Conservation (phyloP, 2,113 vertebrate genomes). For the Spheniscus mendiculus region DNA sequence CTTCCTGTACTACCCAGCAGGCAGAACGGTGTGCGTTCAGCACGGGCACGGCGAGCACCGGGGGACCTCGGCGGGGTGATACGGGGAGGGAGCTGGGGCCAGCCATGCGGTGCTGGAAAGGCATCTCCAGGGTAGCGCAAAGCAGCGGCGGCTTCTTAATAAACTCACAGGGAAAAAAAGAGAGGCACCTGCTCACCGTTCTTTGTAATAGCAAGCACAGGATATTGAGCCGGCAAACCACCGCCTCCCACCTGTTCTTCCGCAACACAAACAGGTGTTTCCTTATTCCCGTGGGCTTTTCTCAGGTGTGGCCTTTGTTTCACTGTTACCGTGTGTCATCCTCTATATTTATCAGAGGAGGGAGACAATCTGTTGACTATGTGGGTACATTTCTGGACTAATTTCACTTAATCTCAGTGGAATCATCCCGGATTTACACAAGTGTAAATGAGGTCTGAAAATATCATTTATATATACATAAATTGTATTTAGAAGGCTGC, state of each 20-base stretch:
- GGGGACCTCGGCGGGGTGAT: not conserved
- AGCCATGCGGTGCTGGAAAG: not conserved
- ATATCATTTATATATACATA: not conserved
- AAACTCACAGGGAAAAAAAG: not conserved
- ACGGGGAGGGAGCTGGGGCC: not conserved
- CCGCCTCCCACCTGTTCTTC: slow-evolving; percentile 56
- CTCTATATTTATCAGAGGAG: not conserved
- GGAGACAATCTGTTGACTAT: not conserved
- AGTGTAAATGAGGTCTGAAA: not conserved
- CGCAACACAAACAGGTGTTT: slow-evolving; percentile 12
- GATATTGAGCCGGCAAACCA: slow-evolving; percentile 31
- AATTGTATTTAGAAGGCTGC: not conserved
- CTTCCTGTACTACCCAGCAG: not conserved
- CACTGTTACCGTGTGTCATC: not conserved
- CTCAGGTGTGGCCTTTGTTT: slow-evolving; percentile 43
- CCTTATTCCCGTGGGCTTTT: slow-evolving; percentile 5
- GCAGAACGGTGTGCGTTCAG: not conserved
- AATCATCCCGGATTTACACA: not conserved
- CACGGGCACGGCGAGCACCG: not conserved
- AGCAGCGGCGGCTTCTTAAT: not conserved
- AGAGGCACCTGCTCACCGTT: not conserved
- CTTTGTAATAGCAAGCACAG: not conserved
- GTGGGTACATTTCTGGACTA: not conserved
- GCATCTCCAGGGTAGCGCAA: not conserved
- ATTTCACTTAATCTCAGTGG: not conserved